phyloP scores from a whole-genome alignment of 2,113 vertebrate genomes.

The Psilopsiagon aurifrons region DNA sequence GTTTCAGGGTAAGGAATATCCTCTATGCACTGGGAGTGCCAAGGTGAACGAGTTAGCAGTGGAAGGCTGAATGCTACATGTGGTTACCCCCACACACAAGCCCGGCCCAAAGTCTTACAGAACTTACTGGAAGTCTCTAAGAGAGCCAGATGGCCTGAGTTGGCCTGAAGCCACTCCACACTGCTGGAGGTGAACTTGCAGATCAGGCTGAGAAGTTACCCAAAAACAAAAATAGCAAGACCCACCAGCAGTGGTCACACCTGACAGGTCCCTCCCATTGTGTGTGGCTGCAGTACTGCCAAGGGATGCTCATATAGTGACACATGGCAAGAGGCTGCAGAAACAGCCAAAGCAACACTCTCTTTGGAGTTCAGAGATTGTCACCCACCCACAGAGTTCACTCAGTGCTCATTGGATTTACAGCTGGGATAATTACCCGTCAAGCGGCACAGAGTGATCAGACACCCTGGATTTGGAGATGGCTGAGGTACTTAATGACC shows the following conservation, averaged over 20 bases:
- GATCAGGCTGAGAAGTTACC: neutral
- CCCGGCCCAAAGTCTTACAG: neutral
- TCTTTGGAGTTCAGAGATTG: neutral
- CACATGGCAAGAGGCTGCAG: neutral
- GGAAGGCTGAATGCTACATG: neutral
- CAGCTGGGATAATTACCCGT: neutral
- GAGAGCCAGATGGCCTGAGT: neutral
- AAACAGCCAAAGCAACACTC: neutral
- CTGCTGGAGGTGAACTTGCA: neutral
- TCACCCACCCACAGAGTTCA: neutral
- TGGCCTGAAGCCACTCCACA: neutral
- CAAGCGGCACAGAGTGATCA: rapidly evolving
- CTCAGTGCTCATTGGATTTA: rapidly evolving
- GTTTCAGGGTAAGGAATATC: neutral
- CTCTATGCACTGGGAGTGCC: rapidly evolving
- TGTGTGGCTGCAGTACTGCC: neutral
- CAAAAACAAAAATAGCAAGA: neutral
- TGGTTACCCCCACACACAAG: rapidly evolving
- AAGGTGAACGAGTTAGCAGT: neutral
- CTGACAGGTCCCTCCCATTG: neutral
- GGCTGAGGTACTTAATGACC: too few species aligned
- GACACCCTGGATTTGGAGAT: too few species aligned
- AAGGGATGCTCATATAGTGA: neutral
- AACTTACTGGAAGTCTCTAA: neutral
- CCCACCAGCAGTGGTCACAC: neutral